A percentile compares a stretch with the other conserved stretches of the same genome.
Conservation (phyloP, 2,113 vertebrate genomes). For the Dipodomys stephensi region DNA sequence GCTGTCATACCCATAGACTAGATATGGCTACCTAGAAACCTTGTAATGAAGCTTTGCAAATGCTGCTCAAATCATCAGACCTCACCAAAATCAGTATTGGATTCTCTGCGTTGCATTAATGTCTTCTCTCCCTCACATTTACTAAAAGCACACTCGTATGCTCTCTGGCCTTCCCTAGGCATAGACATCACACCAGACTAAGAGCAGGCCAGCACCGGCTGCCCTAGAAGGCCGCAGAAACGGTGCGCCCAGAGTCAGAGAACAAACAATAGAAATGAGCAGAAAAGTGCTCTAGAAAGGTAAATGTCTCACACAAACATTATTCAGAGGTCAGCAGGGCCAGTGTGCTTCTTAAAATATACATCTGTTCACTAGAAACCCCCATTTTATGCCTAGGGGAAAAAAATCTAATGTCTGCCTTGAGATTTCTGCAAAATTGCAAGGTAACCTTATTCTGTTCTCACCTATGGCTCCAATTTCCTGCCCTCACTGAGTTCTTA, state of each 20-base stretch:
- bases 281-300: neutral
- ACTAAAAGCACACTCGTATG: neutral
- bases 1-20: neutral
- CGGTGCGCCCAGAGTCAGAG: neutral
- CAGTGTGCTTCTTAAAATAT: conserved; percentile 4
- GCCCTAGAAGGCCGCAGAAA: neutral
- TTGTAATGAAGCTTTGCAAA: neutral
- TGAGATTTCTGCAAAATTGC: conserved; percentile 41
- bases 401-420: neutral
- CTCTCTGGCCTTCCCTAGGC: too few species aligned
- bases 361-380: neutral
- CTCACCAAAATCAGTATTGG: neutral
- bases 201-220: neutral
- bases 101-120: neutral
- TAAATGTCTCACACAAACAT: neutral
- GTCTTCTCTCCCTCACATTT: neutral
- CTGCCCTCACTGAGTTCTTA: conserved; percentile 11
- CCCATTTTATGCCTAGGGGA: neutral
- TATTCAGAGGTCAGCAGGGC: neutral
- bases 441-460: conserved; percentile 4
- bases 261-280: neutral
- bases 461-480: conserved; percentile 55
- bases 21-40: neutral
- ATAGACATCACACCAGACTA: neutral
- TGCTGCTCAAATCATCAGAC: neutral